Evolutionary conservation across 2,888 invertebrate genomes (phyloP).

Genomic region (Caenorhabditis sulstoni): DNA sequence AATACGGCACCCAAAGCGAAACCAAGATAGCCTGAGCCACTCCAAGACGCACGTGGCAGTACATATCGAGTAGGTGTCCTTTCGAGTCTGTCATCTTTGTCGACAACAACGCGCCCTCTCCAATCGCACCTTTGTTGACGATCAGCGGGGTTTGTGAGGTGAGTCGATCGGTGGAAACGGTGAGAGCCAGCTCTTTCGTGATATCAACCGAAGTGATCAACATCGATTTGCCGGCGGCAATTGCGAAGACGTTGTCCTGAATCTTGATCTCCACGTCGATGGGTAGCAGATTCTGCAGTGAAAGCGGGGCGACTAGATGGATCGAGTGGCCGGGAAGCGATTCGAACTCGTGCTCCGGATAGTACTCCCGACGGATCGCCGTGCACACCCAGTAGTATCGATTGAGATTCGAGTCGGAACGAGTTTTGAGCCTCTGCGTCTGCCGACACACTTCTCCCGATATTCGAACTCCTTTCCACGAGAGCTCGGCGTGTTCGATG

Average conservation of each 20-base stretch:
- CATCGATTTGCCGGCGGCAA: slow-evolving; percentile 82
- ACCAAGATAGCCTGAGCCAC: slow-evolving; percentile 83
- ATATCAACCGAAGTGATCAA: slow-evolving; percentile 79
- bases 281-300: slow-evolving; percentile 88
- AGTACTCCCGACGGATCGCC: slow-evolving; percentile 85
- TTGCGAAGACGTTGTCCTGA: slow-evolving; percentile 71
- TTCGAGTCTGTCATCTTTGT: slow-evolving; percentile 67
- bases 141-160: slow-evolving; percentile 86
- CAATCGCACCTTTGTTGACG: slow-evolving; percentile 76
- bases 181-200: slow-evolving; percentile 66
- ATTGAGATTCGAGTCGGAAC: slow-evolving; percentile 39
- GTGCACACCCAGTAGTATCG: slow-evolving; percentile 86
- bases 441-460: slow-evolving; percentile 61
- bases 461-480: slow-evolving; percentile 59
- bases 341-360: slow-evolving; percentile 83
- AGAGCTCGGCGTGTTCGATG: slow-evolving; percentile 56
- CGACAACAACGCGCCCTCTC: slow-evolving; percentile 49
- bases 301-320: slow-evolving; percentile 89
- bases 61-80: slow-evolving; percentile 69
- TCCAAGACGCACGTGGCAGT: slow-evolving; percentile 68
- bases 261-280: slow-evolving; percentile 82
- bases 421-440: slow-evolving; percentile 59
- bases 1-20: slow-evolving; percentile 90
- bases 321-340: slow-evolving; percentile 91
- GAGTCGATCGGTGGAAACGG: slow-evolving; percentile 88